Conservation (phyloP, 2,113 vertebrate species). For the Scalopus aquaticus region DNA sequence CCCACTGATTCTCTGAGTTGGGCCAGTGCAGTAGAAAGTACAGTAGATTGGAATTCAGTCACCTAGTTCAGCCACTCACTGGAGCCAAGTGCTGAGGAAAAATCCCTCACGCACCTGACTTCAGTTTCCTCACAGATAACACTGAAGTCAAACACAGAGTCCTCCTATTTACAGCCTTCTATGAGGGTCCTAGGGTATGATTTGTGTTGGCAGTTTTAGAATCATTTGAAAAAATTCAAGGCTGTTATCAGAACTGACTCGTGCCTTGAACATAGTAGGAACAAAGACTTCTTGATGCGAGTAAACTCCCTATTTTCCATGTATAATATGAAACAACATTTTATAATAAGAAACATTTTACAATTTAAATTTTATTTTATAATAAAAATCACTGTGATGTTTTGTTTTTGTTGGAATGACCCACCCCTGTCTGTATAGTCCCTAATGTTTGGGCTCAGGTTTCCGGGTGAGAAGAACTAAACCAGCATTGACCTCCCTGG, state of each 20-base stretch:
- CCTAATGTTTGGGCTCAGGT: background rate
- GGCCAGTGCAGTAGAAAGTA: background rate
- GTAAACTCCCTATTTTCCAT: background rate
- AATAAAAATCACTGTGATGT: background rate
- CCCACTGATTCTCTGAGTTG: background rate
- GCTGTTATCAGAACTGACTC: background rate
- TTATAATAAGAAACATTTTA: no score
- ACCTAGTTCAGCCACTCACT: background rate
- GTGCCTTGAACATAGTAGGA: background rate
- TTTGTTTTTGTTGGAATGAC: background rate
- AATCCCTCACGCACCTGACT: rapidly evolving
- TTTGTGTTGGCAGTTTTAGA: background rate
- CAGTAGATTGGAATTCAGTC: background rate
- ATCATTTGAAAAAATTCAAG: background rate
- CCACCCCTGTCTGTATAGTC: background rate
- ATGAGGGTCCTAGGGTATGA: background rate
- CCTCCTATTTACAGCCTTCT: background rate
- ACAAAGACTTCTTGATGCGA: background rate
- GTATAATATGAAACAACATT: background rate
- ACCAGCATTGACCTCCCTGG: background rate
- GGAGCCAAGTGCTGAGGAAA: background rate
- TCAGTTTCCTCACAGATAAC: background rate
- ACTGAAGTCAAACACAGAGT: background rate
- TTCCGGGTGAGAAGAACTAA: background rate
- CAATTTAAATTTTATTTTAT: background rate